Evolutionary conservation across 2,113 vertebrate genomes (phyloP), one percentile per base, ranked within the genome.

Genomic region (Morone chrysops): DNA sequence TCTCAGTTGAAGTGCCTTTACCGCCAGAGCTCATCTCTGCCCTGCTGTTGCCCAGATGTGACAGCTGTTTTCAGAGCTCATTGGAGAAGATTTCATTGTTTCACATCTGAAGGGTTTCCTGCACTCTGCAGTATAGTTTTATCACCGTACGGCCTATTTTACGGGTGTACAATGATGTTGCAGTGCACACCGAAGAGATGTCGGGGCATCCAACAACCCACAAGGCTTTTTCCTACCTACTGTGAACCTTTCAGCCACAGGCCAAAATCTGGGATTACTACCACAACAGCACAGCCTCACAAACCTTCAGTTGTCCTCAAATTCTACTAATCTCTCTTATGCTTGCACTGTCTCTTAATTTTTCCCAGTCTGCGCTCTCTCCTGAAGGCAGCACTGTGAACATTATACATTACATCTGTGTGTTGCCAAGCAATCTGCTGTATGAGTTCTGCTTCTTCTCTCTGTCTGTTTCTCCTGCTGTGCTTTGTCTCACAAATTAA

Each of bases 1-100:
- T 75, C 78, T 83, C 76, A 45, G 73, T 31, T 67, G 41, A 73
- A 92, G 82, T 61, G 71, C 36, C 51, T 75, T 62, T 17, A 25
- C 87, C 61, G 69, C 66, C 47, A 70, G 25, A 80, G 69, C 70
- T 17, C 80, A 62, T 62, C 62, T 74, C 75, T 62, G 51, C 54
- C 71, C 41, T 20, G 81, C 57, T 63, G 63, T 47, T 67, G 56
- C 20, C 53, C 78, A 81, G 56, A 78, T 82, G 77, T 80, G 57
- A 66, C 70, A 66, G 69, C 63, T 80, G 78, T 48, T 71, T 40
- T 72, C 65, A 78, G 43, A 70, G 61, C 22, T 78, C 57, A 16
- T 47, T 8, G 3, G 50, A 31, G 71, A 77, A 17, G 38, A 7
- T 36, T 73, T 22, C 18, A 3, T 22, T 2, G 67, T 70, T 63